Evolutionary conservation across 2,797 vertebrate species (phyloP), one percentile per base, ranked within the genome.

Genomic region (Sebastolobus altivelis): DNA sequence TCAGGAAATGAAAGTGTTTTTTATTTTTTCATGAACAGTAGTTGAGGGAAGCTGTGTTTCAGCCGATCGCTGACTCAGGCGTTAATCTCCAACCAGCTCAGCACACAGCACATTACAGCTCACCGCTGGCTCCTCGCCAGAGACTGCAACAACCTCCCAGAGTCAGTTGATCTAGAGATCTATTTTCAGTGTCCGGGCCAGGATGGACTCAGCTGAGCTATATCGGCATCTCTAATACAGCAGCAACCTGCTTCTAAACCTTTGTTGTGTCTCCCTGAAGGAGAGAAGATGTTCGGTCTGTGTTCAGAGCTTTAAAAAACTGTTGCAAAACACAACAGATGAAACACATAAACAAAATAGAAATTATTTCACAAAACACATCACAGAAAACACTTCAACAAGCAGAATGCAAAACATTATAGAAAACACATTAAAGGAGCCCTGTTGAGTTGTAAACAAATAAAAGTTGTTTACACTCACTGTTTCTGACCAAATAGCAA

Each of bases 91-190:
- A 25, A 22, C 29, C 62, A 46, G 86, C 74, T 77, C 72, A 67
- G 62, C 62, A 62, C 40, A 1, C 49, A 4, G 70, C 65, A 43
- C 66, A 59, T 74, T 65, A 77, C 35, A 49, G 60, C 72, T 82
- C 65, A 9, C 70, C 12, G 33, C 59, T 83, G 82, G 81, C 72
- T 3, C n/a, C 69, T 6, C 4, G 38, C 82, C 86, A 84, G 33
- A 1, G 43, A 25, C 55, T 11, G 20, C 69, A 65, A 20, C 37
- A n/a, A 27, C 60, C 63, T 82, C 61, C 69, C 68, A 25, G 16
- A 54, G 74, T 87, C 74, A 69, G 77, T 82, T 87, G 77, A 87
- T 89, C 79, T 69, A 43, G 3, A 69, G 77, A 65, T 88, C 82
- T 88, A 87, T 89, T 91, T 87, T 52, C 71, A 83, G 87, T 9